Evolutionary conservation across 2,888 invertebrate genomes (phyloP).

Genomic region (Glaucopsyche alexis): DNA sequence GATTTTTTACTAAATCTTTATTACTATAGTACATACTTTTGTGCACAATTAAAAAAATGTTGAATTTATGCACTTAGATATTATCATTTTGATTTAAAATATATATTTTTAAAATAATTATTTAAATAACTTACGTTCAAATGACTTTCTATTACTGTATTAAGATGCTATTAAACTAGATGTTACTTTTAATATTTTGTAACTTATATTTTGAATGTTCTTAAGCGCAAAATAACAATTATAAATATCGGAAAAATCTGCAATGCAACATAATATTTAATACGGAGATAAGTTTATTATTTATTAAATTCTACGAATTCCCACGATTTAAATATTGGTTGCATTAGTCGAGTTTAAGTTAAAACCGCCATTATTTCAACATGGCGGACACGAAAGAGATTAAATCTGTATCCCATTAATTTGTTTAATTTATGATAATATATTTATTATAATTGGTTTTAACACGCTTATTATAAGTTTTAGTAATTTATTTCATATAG

Average conservation of each 20-base stretch:
- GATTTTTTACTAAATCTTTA: no score
- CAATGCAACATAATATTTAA: not conserved
- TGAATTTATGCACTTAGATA: no score
- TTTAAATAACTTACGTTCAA: no score
- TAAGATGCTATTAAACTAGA: no score
- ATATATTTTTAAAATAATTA: no score
- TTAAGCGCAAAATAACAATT: no score
- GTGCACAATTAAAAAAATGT: no score
- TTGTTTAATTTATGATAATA: conserved; percentile 11
- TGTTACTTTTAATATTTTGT: no score
- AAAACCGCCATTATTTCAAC: not conserved
- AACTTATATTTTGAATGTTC: no score
- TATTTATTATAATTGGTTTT: conserved; percentile 6
- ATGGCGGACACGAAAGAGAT: not conserved
- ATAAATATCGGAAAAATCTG: not conserved
- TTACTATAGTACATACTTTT: no score
- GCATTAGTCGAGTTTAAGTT: not conserved
- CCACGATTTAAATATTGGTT: not conserved
- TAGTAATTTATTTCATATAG: not conserved
- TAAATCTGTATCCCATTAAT: not conserved
- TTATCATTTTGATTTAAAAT: no score
- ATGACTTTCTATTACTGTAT: no score
- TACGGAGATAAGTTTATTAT: not conserved
- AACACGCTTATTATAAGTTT: not conserved
- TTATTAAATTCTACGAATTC: not conserved